Evolutionary conservation across 2,113 vertebrate species (phyloP).

Genomic region (Pyxicephalus adspersus): DNA sequence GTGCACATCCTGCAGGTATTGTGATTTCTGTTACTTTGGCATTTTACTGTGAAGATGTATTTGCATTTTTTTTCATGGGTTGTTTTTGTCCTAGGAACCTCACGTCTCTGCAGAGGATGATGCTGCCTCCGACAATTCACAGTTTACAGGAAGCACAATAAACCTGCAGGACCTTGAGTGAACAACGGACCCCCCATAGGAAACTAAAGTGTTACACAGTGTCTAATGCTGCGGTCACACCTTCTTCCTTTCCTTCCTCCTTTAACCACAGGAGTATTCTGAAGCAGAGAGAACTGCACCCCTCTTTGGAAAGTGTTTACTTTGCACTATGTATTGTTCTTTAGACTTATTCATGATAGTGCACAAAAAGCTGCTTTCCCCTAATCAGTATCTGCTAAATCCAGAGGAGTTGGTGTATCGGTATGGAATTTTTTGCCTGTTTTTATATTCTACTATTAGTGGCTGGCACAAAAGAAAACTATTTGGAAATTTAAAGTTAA

Average conservation of each 20-base stretch:
- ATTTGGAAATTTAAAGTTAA: too few species aligned
- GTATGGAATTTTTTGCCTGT: background rate
- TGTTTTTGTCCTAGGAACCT: slow-evolving; percentile 77
- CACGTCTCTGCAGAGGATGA: slow-evolving; percentile 82
- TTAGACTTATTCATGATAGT: background rate
- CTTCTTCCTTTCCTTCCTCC: background rate
- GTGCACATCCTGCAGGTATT: slow-evolving; percentile 91
- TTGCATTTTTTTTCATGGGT: background rate
- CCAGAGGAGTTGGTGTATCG: background rate
- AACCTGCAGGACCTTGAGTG: slow-evolving; percentile 92
- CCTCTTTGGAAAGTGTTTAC: background rate
- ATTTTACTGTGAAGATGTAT: background rate
- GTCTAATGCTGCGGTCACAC: too few species aligned
- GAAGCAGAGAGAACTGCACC: background rate
- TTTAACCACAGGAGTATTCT: background rate
- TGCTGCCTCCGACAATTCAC: slow-evolving; percentile 81
- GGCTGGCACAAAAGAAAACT: too few species aligned
- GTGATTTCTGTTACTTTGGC: background rate
- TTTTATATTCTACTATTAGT: too few species aligned
- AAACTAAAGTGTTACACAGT: background rate
- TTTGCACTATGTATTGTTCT: slow-evolving; percentile 28
- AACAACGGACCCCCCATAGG: slow-evolving; percentile 49
- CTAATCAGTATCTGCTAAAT: background rate
- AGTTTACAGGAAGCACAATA: slow-evolving; percentile 92
- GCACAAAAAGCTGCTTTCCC: background rate